These are phyloP conservation scores for Eudasyphora cyanicolor DNA, from an alignment of 2,888 invertebrate species.

Conservation along the genomic window DNA sequence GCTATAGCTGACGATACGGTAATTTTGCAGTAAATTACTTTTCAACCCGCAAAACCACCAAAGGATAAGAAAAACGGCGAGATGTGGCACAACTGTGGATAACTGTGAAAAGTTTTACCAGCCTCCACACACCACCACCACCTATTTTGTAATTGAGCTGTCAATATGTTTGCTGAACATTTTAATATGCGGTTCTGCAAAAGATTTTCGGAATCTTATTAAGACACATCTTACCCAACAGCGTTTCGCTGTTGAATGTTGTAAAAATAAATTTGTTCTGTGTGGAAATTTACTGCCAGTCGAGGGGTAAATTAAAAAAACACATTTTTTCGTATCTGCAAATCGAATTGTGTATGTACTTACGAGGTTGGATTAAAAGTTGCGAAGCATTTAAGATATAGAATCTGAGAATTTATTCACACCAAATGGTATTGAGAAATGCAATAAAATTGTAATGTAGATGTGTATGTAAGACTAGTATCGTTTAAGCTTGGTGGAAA, in stretches of 20 bases:
- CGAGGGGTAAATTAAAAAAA: too few relatives aligned
- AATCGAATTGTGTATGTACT: too few relatives aligned
- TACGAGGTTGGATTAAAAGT: too few relatives aligned
- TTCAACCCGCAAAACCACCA: slow-evolving; percentile 51
- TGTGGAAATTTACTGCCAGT: too few relatives aligned
- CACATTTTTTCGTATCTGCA: too few relatives aligned
- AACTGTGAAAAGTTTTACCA: slow-evolving; percentile 21
- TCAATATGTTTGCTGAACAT: slow-evolving; percentile 50
- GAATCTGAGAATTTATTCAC: too few relatives aligned
- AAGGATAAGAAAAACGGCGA: slow-evolving; percentile 44
- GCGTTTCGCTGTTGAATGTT: not conserved
- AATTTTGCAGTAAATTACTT: slow-evolving; percentile 58
- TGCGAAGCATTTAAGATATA: too few relatives aligned
- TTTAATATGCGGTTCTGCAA: slow-evolving; percentile 51
- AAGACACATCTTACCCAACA: not conserved
- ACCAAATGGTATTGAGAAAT: too few relatives aligned
- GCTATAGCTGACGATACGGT: slow-evolving; percentile 34
- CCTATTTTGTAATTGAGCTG: slow-evolving; percentile 53
- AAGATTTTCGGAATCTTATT: not conserved
- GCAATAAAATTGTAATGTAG: too few relatives aligned
- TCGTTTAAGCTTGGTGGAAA: too few relatives aligned
- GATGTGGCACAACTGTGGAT: not conserved
- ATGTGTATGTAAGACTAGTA: too few relatives aligned
- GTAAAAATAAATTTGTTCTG: not conserved
- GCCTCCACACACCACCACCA: too few relatives aligned